A percentile compares a stretch with the other conserved stretches of the same genome.
Conservation (phyloP, 2,888 invertebrate genomes). For the Cephus nigrinus region DNA sequence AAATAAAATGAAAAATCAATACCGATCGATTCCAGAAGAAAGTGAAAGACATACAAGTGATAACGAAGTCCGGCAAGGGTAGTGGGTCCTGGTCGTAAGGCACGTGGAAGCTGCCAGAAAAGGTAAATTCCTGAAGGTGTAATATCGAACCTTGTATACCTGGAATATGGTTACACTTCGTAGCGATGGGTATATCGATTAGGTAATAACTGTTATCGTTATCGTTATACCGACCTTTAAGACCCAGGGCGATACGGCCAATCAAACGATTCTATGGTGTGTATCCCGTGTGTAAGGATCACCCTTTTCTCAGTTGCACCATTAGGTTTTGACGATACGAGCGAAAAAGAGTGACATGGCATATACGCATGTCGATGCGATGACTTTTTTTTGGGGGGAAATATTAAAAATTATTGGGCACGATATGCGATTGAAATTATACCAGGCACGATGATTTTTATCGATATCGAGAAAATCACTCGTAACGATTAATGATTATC, state of each 20-base stretch:
- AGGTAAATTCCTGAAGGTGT: slow-evolving; percentile 35
- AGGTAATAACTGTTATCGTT: slow-evolving; percentile 51
- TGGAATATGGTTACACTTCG: slow-evolving; percentile 38
- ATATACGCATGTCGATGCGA: background rate
- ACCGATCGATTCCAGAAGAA: background rate
- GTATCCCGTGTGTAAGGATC: slow-evolving; percentile 9
- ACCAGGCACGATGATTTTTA: background rate
- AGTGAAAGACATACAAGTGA: background rate
- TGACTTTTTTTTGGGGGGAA: background rate
- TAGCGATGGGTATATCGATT: slow-evolving; percentile 36
- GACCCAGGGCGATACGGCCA: slow-evolving; percentile 39
- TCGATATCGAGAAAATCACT: background rate
- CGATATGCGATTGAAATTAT: background rate
- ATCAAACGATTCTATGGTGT: slow-evolving; percentile 38
- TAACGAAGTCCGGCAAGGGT: background rate
- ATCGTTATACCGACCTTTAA: slow-evolving; percentile 45
- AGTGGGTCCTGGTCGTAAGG: slow-evolving; percentile 11
- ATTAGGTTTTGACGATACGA: background rate
- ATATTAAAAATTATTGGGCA: background rate
- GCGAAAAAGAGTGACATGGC: background rate
- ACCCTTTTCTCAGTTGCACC: slow-evolving; percentile 1
- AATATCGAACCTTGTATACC: slow-evolving; percentile 32
- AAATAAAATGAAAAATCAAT: background rate
- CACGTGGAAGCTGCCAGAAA: slow-evolving; percentile 15
- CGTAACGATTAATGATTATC: background rate